Base-by-base conservation (phyloP, 2,888 invertebrate species). In the Pedicia rivosa region DNA sequence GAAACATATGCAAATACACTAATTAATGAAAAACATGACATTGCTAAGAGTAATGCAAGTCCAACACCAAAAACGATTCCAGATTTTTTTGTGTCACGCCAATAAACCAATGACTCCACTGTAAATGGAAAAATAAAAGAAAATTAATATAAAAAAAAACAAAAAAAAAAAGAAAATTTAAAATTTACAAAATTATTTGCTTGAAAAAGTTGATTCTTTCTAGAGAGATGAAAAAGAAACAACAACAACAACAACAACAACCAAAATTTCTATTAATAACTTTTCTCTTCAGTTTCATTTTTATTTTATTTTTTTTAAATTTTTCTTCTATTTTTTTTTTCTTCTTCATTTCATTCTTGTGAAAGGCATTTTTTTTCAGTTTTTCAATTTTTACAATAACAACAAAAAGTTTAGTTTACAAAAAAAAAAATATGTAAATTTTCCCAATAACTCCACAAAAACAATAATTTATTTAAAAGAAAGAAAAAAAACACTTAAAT, bases 51-150 rank as follows among this genome's bases (percentile, higher is more conserved):
- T 55, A 88, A 74, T 54, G 81, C 73, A 56, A 97, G 72, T 49
- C 86, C 79, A 49, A 79, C 78, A 57, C 88, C 92, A 62, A 97
- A 88, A 46, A 91, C 91, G 53, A 81, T 76, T 48, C 90, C 97
- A 46, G 91, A 87, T 65, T 84, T 88, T 67, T 83, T 87, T 50
- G 90, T 82, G 67, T 88, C 84, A 48, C 94, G 79, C 97, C 97
- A 98, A 71, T 97, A 95, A 63, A 98, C 82, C 63, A 97, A 72
- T 56, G 90, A 86, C 65, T 88, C 82, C 74, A 88, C 88, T 88
- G 70, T 7, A 74, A 74, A 48, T 13, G 44, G 47, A 51, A 52
- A 54, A 53, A 44, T 45, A 44, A 44, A 37, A 9, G 16, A 38
- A 22, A 26, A 27, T 32, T 10, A 20, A 15, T 40, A 17, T 16